A percentile compares a stretch with the other conserved stretches of the same genome.
These are phyloP conservation scores for Corapipo altera DNA, from an alignment of 2,113 vertebrate species.

Conservation along the genomic window DNA sequence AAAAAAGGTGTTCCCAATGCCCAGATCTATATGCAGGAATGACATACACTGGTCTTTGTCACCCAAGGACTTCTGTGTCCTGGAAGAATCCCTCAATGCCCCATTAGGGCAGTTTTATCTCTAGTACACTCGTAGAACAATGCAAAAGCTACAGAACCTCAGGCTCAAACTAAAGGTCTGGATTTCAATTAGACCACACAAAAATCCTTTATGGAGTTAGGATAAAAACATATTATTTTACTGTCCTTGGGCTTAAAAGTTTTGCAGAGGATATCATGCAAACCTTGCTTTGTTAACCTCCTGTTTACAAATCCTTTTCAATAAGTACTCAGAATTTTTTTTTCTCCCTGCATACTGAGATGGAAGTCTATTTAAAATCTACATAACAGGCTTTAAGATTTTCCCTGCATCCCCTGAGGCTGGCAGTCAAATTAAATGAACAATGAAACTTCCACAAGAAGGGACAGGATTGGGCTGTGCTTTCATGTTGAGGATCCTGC, in stretches of 20 bases:
- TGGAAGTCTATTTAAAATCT: slow-evolving; percentile 25
- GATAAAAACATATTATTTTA: neutral
- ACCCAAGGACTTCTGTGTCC: neutral
- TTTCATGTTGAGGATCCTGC: slow-evolving; percentile 45
- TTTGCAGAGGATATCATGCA: neutral
- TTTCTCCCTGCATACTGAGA: neutral
- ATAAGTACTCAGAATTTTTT: neutral
- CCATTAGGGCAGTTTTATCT: neutral
- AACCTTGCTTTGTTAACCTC: neutral
- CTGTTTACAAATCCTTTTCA: neutral
- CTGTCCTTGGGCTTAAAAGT: neutral
- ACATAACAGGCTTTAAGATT: neutral
- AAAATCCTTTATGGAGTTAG: neutral
- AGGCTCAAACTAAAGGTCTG: neutral
- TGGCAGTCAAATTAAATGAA: slow-evolving; percentile 33
- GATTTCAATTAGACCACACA: neutral
- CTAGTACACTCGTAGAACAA: fast-evolving
- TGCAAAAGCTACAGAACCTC: neutral
- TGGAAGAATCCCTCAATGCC: neutral
- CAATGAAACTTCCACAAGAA: slow-evolving; percentile 59
- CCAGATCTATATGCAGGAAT: neutral
- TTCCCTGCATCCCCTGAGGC: neutral
- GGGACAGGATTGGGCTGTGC: neutral
- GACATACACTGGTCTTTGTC: neutral
- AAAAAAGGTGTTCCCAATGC: neutral